Conservation (phyloP, 2,888 invertebrate species). For the Lysandra coridon region DNA sequence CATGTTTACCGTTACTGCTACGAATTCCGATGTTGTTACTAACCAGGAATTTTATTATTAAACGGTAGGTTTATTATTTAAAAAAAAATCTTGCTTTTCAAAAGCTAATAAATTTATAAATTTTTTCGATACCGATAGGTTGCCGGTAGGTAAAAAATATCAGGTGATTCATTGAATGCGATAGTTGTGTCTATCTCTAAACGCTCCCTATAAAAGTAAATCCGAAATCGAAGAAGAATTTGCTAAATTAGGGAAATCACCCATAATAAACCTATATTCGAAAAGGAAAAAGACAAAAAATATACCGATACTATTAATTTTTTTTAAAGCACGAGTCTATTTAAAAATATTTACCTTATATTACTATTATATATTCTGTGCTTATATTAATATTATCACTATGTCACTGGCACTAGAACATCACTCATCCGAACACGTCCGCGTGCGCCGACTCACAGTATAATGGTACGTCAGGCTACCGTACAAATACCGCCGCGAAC, state of each 20-base stretch:
- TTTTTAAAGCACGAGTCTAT: background rate
- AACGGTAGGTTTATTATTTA: too few relatives aligned
- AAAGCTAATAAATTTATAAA: too few relatives aligned
- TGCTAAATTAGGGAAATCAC: background rate
- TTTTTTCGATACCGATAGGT: too few relatives aligned
- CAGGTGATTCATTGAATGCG: too few relatives aligned
- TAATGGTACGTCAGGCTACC: background rate
- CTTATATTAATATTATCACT: background rate
- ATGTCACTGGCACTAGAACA: background rate
- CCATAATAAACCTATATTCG: background rate
- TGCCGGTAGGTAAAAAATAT: too few relatives aligned
- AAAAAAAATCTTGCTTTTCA: too few relatives aligned
- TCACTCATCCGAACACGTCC: conserved; percentile 1
- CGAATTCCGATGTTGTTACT: too few relatives aligned
- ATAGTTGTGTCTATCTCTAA: too few relatives aligned
- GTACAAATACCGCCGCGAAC: background rate
- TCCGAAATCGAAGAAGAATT: too few relatives aligned
- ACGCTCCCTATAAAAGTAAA: too few relatives aligned
- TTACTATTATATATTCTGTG: background rate
- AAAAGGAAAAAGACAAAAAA: background rate
- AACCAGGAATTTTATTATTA: too few relatives aligned
- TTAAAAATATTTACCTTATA: conserved; percentile 3
- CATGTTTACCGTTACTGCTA: too few relatives aligned
- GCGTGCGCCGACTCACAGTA: background rate
- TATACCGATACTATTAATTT: background rate